Evolutionary conservation across 2,888 invertebrate genomes (phyloP).

Genomic region (Dendrolimus houi): DNA sequence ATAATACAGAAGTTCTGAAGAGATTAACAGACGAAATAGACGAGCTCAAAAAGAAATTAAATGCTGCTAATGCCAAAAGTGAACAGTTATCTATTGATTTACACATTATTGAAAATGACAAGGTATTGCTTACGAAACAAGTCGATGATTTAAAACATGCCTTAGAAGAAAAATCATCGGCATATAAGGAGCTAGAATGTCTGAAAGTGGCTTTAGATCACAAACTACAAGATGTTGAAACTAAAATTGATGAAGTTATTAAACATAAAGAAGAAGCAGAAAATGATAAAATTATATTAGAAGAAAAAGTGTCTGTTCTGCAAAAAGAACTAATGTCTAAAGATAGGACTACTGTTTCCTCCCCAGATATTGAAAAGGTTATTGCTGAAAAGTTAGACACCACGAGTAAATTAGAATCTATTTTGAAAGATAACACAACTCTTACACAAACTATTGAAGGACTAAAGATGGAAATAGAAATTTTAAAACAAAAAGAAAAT

Average conservation of each 20-base stretch:
- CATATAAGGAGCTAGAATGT: constrained; percentile 33
- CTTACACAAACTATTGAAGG: constrained; percentile 23
- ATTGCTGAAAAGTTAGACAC: constrained; percentile 24
- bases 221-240: constrained; percentile 42
- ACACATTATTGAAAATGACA: constrained; percentile 70
- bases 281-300: constrained; percentile 28
- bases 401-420: constrained; percentile 19
- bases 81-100: constrained; percentile 70
- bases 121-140: constrained; percentile 59
- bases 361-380: constrained; percentile 18
- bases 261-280: constrained; percentile 33
- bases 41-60: constrained; percentile 53
- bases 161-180: constrained; percentile 31
- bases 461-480: constrained; percentile 22
- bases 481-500: constrained; percentile 21
- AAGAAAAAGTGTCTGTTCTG: constrained; percentile 24
- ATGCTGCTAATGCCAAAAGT: constrained; percentile 48
- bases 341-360: not conserved
- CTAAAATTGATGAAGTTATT: constrained; percentile 27
- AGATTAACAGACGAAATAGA: constrained; percentile 54
- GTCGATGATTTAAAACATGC: constrained; percentile 56
- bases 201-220: constrained; percentile 39
- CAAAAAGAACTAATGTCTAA: constrained; percentile 18
- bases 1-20: constrained; percentile 36
- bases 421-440: constrained; percentile 29